Base-by-base conservation (phyloP, 2,113 vertebrate species). In the Muntiacus reevesi region DNA sequence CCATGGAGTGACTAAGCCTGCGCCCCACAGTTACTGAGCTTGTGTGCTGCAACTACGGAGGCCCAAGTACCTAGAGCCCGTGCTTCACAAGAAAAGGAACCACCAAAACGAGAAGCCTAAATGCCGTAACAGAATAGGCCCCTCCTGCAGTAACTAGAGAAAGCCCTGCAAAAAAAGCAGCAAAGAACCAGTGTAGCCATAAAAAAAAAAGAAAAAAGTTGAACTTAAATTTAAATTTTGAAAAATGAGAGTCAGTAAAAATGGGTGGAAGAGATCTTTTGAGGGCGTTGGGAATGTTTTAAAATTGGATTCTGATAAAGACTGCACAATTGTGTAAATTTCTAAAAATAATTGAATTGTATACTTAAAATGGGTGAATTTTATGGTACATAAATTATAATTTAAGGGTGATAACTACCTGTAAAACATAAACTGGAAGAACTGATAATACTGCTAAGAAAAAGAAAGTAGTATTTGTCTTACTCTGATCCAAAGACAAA, bases 381-480 rank as follows among this genome's bases (percentile, higher is more conserved):
- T 81, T 87, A 89, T 92, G 62, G 45, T 57, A n/a, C 40, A 21
- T 74, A 94, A 96, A 91, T 87, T 90, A 87, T 78, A 97, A 92
- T 81, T 96, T 17, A 91, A 87, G 84, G n/a, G 47, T 60, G 54
- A 76, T 71, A 36, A 91, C 13, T 30, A 8, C 81, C 27, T 76
- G n/a, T 54, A 84, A 91, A 92, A 81, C 11, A 1, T 85, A 86
- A 94, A 21, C 54, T 71, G 76, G 67, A 94, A 40, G 43, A 96
- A 19, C 12, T 88, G 59, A 43, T 28, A 87, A 87, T 67, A 97
- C 14, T 89, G 30, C 52, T 59, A 59, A 89, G 74, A 83, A 74
- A 94, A 94, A 94, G 62, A 95, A 95, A 91, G 7, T 52, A 76
- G 3, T 82, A 67, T 81, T 30, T 96, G 33, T 93, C 60, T 89